Conservation (phyloP, 1,140 invertebrate genomes). For the Eriosoma lanigerum region DNA sequence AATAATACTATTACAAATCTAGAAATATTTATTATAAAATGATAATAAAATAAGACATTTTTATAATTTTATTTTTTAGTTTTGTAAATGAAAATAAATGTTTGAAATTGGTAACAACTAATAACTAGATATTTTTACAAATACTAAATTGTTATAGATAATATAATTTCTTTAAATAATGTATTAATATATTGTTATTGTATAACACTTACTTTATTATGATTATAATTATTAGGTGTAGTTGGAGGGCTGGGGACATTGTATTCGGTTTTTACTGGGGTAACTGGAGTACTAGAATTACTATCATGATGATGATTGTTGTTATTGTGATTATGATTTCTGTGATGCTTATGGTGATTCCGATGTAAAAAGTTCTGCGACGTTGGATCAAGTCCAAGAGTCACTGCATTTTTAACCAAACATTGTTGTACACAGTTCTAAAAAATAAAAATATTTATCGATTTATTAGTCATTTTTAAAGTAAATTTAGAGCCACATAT, state of each 20-base stretch:
- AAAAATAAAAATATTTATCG: conserved; percentile 3
- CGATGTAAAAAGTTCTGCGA: conserved; percentile 35
- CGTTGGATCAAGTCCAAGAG: conserved; percentile 33
- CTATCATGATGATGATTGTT: conserved; percentile 48
- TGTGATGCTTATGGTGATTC: conserved; percentile 24
- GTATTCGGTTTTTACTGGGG: conserved; percentile 37
- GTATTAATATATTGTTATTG: too few relatives aligned
- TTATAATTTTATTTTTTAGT: too few relatives aligned
- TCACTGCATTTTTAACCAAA: conserved; percentile 45
- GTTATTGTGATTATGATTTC: conserved; percentile 48
- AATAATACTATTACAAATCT: too few relatives aligned
- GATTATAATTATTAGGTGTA: conserved; percentile 47
- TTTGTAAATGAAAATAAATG: too few relatives aligned
- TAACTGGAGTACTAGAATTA: conserved; percentile 49
- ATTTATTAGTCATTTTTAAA: too few relatives aligned
- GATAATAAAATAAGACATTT: too few relatives aligned
- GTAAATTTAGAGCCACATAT: too few relatives aligned
- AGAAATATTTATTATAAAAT: too few relatives aligned
- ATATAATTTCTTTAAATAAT: too few relatives aligned
- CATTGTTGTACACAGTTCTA: conserved; percentile 47
- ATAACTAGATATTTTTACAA: too few relatives aligned
- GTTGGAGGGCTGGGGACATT: conserved; percentile 37
- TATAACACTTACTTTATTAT: conserved; percentile 24
- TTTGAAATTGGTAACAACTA: too few relatives aligned
- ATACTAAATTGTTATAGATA: too few relatives aligned